phyloP scores from a whole-genome alignment of 1,140 invertebrate species.

The Myzus persicae region DNA sequence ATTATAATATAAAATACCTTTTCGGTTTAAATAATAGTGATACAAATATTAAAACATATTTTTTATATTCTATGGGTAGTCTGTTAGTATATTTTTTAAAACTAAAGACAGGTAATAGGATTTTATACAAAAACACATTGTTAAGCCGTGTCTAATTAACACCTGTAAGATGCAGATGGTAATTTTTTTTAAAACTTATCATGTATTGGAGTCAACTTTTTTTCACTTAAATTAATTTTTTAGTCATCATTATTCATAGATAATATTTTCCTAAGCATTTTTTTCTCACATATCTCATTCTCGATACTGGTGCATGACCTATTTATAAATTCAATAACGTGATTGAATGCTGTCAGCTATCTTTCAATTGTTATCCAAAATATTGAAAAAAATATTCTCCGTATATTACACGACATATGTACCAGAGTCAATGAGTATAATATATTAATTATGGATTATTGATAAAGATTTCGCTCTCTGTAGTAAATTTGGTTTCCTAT shows the following conservation, averaged over 20 bases:
- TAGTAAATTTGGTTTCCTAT: not conserved
- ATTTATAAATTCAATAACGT: not conserved
- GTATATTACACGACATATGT: not conserved
- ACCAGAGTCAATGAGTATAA: not conserved
- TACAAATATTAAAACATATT: not conserved
- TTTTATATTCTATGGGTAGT: not conserved
- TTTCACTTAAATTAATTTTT: conserved; percentile 3
- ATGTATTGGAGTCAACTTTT: not conserved
- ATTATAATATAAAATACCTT: not conserved
- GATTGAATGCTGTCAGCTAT: not conserved
- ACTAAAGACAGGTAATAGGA: not conserved
- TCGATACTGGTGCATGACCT: not conserved
- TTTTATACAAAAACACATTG: not conserved
- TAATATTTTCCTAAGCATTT: not conserved
- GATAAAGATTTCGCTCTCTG: not conserved
- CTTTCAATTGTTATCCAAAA: not conserved
- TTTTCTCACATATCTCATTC: not conserved
- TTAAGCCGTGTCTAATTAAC: conserved; percentile 13
- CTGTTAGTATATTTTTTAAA: not conserved
- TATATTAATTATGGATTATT: not conserved
- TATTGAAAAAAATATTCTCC: not conserved
- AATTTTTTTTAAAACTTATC: not conserved
- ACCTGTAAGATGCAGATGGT: conserved; percentile 34
- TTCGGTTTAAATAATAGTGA: not conserved
- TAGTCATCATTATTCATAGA: not conserved